Conservation (phyloP, 2,888 invertebrate genomes). For the Pristionchus exspectatus region DNA sequence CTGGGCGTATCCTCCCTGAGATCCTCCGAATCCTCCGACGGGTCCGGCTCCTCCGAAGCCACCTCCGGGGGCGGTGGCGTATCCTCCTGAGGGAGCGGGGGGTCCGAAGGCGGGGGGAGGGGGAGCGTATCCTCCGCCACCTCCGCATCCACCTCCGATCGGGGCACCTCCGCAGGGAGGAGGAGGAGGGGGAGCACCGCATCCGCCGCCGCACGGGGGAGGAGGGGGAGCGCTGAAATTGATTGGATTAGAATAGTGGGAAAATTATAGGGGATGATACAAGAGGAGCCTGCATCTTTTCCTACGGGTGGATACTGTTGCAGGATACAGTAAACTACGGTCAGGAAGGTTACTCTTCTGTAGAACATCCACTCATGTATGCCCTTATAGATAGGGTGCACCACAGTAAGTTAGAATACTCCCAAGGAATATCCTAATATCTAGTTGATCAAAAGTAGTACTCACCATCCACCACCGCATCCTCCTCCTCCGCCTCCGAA, state of each 20-base stretch:
- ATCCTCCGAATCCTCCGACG: slow-evolving; percentile 41
- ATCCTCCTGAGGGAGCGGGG: not conserved
- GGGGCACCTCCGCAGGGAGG: slow-evolving; percentile 41
- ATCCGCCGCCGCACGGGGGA: slow-evolving; percentile 43
- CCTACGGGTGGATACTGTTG: not conserved
- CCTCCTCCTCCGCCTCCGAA: slow-evolving; percentile 52
- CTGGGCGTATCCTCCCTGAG: slow-evolving; percentile 8
- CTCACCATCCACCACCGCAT: slow-evolving; percentile 50
- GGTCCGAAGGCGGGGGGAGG: not conserved
- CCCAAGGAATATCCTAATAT: too few relatives aligned
- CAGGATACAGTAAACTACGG: not conserved
- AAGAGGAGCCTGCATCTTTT: too few relatives aligned
- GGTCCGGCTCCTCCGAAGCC: slow-evolving; percentile 24
- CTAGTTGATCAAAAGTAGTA: not conserved
- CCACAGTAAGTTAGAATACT: too few relatives aligned
- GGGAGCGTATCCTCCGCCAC: slow-evolving; percentile 45
- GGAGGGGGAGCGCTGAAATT: slow-evolving; percentile 46
- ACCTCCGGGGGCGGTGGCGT: slow-evolving; percentile 28
- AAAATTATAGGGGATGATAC: not conserved
- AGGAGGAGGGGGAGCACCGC: slow-evolving; percentile 13
- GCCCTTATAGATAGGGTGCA: too few relatives aligned
- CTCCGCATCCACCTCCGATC: slow-evolving; percentile 34
- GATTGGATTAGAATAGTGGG: not conserved
- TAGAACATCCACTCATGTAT: too few relatives aligned
- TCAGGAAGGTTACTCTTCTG: not conserved